phyloP scores from a whole-genome alignment of 1,140 invertebrate species.

The Caenorhabditis tropicalis region DNA sequence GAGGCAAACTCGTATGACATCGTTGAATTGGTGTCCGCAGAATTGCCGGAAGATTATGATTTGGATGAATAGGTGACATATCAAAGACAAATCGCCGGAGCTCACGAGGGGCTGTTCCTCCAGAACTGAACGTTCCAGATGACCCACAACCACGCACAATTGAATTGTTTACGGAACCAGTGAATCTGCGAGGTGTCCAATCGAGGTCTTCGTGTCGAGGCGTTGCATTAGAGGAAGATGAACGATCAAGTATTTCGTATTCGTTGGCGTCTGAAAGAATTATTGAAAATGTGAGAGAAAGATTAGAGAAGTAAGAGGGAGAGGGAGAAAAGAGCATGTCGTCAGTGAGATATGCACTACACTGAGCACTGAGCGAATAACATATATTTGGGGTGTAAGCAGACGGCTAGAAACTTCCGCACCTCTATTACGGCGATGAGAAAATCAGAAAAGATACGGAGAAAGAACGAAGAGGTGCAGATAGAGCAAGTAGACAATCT shows the following conservation, averaged over 20 bases:
- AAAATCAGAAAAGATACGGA: too few relatives aligned
- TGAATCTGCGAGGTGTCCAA: constrained; percentile 1
- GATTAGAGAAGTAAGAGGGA: neutral
- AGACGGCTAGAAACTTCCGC: neutral
- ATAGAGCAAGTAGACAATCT: neutral
- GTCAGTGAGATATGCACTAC: neutral
- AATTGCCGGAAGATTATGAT: neutral
- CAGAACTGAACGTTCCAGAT: neutral
- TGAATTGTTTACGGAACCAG: neutral
- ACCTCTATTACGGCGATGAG: too few relatives aligned
- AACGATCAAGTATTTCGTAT: constrained; percentile 23
- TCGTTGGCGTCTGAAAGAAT: constrained; percentile 6
- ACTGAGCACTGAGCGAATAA: neutral
- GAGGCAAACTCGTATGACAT: constrained; percentile 1
- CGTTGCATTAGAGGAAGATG: neutral
- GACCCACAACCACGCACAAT: neutral
- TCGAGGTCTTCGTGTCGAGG: constrained; percentile 24
- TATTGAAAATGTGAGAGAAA: too few relatives aligned
- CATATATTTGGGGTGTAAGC: neutral
- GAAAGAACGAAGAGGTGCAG: neutral
- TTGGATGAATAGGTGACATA: constrained; percentile 32
- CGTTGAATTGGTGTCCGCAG: neutral
- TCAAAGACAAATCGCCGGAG: neutral
- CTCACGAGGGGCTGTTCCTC: neutral
- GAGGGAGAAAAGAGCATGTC: neutral